Percentiles rank a stretch among this genome's conserved stretches.
phyloP scores from a whole-genome alignment of 2,888 invertebrate genomes.

The Halictus quadricinctus region DNA sequence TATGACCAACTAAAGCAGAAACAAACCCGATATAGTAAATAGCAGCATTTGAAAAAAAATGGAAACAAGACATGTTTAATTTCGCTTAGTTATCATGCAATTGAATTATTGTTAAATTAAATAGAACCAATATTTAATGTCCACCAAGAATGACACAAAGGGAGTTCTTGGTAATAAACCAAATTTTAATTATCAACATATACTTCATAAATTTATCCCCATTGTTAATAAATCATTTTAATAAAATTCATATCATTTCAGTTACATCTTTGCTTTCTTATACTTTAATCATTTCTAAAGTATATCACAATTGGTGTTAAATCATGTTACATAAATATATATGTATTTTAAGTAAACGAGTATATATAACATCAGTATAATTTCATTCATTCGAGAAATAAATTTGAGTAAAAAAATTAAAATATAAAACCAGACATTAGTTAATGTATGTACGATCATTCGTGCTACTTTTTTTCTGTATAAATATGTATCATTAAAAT shows the following conservation, averaged over 20 bases:
- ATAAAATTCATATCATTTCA: conserved; percentile 1
- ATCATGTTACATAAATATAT: background rate
- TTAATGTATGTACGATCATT: background rate
- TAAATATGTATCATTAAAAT: background rate
- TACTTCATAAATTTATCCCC: conserved; percentile 33
- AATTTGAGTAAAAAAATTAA: background rate
- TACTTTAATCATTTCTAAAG: background rate
- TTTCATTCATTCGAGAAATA: conserved; percentile 10
- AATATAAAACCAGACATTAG: background rate
- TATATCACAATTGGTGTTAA: background rate
- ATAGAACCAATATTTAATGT: conserved; percentile 31
- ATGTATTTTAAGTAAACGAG: background rate
- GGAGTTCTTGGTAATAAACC: conserved; percentile 55
- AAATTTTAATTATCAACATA: conserved; percentile 43
- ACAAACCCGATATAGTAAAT: conserved; percentile 24
- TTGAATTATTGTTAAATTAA: conserved; percentile 32
- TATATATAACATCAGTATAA: background rate
- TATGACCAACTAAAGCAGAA: conserved; percentile 42
- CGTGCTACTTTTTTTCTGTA: background rate
- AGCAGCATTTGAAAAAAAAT: conserved; percentile 25
- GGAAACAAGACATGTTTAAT: conserved; percentile 24
- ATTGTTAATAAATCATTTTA: conserved; percentile 16
- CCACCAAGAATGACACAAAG: conserved; percentile 36
- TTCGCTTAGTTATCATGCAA: conserved; percentile 33
- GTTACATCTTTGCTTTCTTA: conserved; percentile 10